Evolutionary conservation across 92 coral and sea anemone species (phyloP), one percentile per base, ranked within the genome.

Genomic region (Actinostola sp.): DNA sequence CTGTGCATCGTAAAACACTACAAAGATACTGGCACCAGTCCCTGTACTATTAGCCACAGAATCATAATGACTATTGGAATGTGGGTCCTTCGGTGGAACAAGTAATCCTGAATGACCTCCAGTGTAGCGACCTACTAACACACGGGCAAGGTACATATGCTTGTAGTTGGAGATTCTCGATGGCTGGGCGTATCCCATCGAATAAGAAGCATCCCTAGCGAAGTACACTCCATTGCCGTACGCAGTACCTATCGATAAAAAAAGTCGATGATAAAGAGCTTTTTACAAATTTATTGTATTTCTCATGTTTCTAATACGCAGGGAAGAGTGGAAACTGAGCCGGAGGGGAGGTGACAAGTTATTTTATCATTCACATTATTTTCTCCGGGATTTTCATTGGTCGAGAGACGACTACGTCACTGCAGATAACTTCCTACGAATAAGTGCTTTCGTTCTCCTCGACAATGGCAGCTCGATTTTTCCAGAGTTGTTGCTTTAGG

Each of bases 211-310:
- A 41, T 87, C 72, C 57, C 76, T 75, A 42, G 97, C 97, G 57
- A 90, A 90, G 74, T 90, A 90, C 13, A 90, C 97, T 6, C 97
- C 97, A 12, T 83, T 78, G 13, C 96, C 96, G 55, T 21, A 90
- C 8, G 27, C 46, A 17, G 84, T 54, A 15, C 82, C 92, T 87
- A 38, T 2, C 16, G 45, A 26, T 14, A 14, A 20, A 50, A 50
- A 50, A 50, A n/a, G n/a, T 14, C 5, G 8, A 50, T 10, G 14
- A 4, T 50, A 10, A 50, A 39, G 8, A 14, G 45, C 14, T 39
- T 39, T 7, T 7, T 39, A 39, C 14, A 14, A 39, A 7, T 39
- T 39, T 39, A 36, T 36, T 36, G 42, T 46, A 2, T 13, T 19
- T 2, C 7, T 6, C 2, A 3, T 46, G 19, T 46, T 46, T 46